Base-by-base conservation (phyloP, 1,140 invertebrate genomes). In the Teleogryllus occipitalis region DNA sequence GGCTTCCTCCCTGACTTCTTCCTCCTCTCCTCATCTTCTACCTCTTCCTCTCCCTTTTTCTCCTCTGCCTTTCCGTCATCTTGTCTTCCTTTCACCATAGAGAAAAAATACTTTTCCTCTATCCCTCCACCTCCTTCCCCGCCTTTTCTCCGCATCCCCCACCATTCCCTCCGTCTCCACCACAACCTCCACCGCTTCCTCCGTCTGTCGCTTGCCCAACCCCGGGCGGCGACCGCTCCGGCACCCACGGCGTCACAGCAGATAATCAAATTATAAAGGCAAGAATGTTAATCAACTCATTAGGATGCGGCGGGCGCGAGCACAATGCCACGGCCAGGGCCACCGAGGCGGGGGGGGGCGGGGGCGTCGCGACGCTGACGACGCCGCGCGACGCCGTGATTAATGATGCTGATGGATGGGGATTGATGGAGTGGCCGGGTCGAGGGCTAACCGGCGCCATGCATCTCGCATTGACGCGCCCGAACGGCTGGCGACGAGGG, bases 401-500 rank as follows among this genome's bases (percentile, higher is more conserved):
- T 65, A 65, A 65, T 65, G 54, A 65, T 65, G 54, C 54, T 65
- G 54, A 65, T 65, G 54, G 54, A 65, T 65, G 54, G 54, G 54
- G 54, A 65, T 65, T 65, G 54, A 65, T 65, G 54, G 54, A 65
- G 54, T 14, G 54, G 0, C 0, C 10, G 54, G 54, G 54, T 65
- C 54, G 54, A 18, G 54, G 54, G 54, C 54, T 65, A 65, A 65
- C 54, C 54, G 54, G 54, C 18, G 18, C 54, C 10, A 65, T 65
- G 54, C 54, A 65, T 65, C 54, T 65, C 54, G 18, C 54, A 65
- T 65, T 65, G 54, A 65, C 54, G 54, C 10, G 18, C 2, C 18
- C 18, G 54, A 65, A 7, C 10, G 54, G 10, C 18, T 10, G 18
- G 54, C 10, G 54, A 10, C 54, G 54, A 10, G 54, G 54, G 54